Base-by-base conservation (phyloP, 2,888 invertebrate genomes). In the Campoplex capitator region DNA sequence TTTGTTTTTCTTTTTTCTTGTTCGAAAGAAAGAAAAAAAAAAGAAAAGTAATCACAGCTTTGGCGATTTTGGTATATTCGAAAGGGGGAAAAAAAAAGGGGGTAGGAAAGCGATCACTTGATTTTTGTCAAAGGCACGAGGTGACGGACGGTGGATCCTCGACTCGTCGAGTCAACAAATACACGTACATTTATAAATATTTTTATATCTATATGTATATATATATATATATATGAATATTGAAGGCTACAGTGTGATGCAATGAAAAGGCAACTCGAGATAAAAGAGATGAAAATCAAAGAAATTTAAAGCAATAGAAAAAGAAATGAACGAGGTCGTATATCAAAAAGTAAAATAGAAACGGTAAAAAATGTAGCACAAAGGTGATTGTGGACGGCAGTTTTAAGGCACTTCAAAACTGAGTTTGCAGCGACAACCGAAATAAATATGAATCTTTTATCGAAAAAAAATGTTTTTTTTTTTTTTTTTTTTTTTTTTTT, bases 331-430 rank as follows among this genome's bases (percentile, higher is more conserved):
- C 38, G 28, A 74, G 38, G 38, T 23, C 23, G 23, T 23, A 23
- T 23, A 23, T 23, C 23, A 45, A 38, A 32, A 77, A 76, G 80
- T 45, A 13, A 73, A 76, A 83, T 45, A 42, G 11, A 45, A 45
- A 45, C 2, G 23, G 56, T 58, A 13, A 70, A 42, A 58, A 68
- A 83, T 78, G 48, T 90, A 91, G 91, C 92, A 90, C 90, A 80
- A 87, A 88, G 87, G 79, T 85, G 88, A 87, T 76, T 85, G 75
- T 92, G 92, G 92, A 92, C 92, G 92, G 92, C 87, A 90, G 87
- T 91, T 75, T 90, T 92, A 92, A 92, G 92, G 92, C 92, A 92
- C 92, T 86, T 83, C 76, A 86, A 56, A 89, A 85, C 65, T 80
- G 83, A 86, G 67, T 86, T 78, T 89, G 83, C 68, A 88, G 90